Conservation (phyloP, 2,113 vertebrate species). For the Brachirus orientalis region DNA sequence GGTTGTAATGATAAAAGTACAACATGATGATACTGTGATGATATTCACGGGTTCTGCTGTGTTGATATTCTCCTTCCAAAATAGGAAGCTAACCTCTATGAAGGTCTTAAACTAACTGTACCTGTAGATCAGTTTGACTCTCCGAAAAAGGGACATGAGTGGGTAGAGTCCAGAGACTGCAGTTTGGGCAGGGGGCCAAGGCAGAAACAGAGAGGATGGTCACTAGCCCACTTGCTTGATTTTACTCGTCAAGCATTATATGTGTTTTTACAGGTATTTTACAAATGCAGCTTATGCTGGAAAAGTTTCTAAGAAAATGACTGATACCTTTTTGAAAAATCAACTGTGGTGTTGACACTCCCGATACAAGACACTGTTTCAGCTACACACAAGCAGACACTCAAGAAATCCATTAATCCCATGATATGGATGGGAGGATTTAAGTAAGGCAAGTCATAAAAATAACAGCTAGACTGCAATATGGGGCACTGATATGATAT, state of each 20-base stretch:
- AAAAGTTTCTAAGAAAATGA: too few relatives aligned
- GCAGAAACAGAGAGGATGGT: too few relatives aligned
- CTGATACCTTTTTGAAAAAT: too few relatives aligned
- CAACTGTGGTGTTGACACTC: conserved; percentile 23
- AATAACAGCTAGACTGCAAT: conserved; percentile 58
- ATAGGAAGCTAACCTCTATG: conserved; percentile 2
- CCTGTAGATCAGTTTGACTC: background rate
- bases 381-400: conserved; percentile 28
- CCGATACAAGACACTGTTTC: conserved; percentile 19
- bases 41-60: conserved; percentile 7
- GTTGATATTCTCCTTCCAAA: conserved; percentile 23
- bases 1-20: too few relatives aligned
- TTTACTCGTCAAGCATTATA: too few relatives aligned
- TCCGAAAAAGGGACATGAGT: background rate
- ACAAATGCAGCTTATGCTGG: too few relatives aligned
- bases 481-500: conserved; percentile 39
- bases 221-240: too few relatives aligned
- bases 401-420: conserved; percentile 72
- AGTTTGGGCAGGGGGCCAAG: too few relatives aligned
- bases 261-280: too few relatives aligned
- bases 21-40: too few relatives aligned
- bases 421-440: conserved; percentile 69
- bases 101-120: background rate
- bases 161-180: too few relatives aligned
- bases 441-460: conserved; percentile 59